A percentile compares a stretch with the other conserved stretches of the same genome.
Evolutionary conservation across 2,797 vertebrate species (phyloP).

Genomic region (Aeoliscus strigatus): DNA sequence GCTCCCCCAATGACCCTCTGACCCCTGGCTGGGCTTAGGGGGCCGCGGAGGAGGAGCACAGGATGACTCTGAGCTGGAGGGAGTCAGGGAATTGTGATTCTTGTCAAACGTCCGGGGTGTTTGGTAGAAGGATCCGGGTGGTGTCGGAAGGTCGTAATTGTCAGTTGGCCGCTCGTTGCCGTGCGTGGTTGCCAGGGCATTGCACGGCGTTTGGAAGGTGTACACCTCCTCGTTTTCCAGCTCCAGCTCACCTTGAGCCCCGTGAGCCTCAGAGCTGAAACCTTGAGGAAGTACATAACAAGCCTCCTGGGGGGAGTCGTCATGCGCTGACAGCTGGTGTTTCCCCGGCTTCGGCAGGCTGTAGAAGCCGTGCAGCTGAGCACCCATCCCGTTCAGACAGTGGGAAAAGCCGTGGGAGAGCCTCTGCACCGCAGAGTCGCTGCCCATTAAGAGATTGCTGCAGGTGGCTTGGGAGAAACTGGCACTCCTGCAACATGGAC

Average conservation of each 20-base stretch:
- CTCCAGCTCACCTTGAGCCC: constrained; percentile 77
- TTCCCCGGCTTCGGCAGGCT: constrained; percentile 91
- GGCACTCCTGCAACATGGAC: constrained; percentile 80
- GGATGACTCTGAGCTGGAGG: constrained; percentile 74
- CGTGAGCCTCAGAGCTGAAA: constrained; percentile 79
- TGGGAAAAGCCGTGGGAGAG: constrained; percentile 88
- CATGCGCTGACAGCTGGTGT: constrained; percentile 73
- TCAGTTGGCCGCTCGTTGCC: constrained; percentile 75
- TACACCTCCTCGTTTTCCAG: constrained; percentile 86
- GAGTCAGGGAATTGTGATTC: constrained; percentile 90
- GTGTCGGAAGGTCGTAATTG: constrained; percentile 84
- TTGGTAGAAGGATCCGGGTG: constrained; percentile 90
- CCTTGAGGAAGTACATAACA: constrained; percentile 86
- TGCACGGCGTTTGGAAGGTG: constrained; percentile 91
- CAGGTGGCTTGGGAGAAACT: constrained; percentile 94
- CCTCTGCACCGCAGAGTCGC: constrained; percentile 87
- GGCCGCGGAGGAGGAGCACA: constrained; percentile 84
- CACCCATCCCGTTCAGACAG: constrained; percentile 85
- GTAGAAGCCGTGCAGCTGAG: constrained; percentile 90
- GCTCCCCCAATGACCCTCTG: constrained; percentile 84
- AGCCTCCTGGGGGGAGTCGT: constrained; percentile 75
- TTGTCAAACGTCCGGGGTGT: constrained; percentile 93
- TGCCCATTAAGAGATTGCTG: constrained; percentile 83
- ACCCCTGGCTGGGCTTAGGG: constrained; percentile 86
- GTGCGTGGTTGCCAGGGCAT: constrained; percentile 82